Evolutionary conservation across 2,113 vertebrate species (phyloP), one percentile per base, ranked within the genome.

Genomic region (Callocephalon fimbriatum): DNA sequence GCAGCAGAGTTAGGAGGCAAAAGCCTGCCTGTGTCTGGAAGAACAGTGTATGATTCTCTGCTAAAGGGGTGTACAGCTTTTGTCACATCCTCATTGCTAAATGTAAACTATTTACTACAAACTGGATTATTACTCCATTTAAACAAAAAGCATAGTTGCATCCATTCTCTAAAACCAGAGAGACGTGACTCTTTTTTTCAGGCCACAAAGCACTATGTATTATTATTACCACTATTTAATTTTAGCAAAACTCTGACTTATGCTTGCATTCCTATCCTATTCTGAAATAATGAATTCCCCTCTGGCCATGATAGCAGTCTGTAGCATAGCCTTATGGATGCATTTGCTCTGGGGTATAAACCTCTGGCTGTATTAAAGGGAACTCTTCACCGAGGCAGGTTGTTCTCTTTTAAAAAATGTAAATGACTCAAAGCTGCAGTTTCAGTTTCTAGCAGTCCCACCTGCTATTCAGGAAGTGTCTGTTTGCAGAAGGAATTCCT

Each of bases 401-500:
- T 71, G 44, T 62, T 93, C 7, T 18, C 25, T 45, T 79, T 79
- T 86, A 76, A 80, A 75, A 83, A 92, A 83, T 56, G 31, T 84
- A 37, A 83, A 92, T 90, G 80, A 63, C 35, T 86, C 38, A 79
- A 67, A 93, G 72, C 79, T 88, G 65, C 59, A 61, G 35, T 63
- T 92, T 77, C 47, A 61, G 70, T 86, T 86, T 86, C 59, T 74
- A 80, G 56, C 75, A 88, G 72, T 84, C 88, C 47, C 90, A 88
- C 83, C 90, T 97, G 95, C 75, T 25, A 15, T 84, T 80, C 88
- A 93, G 92, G 95, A 97, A 93, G 68, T 88, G 86, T 80, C 86
- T 92, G 86, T 88, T 96, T 97, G 90, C 79, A 86, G 90, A 90
- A 86, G 79, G 86, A 93, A 94, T 97, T 95, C 88, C 71, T 94